phyloP scores from a whole-genome alignment of 2,888 invertebrate genomes.

The Entomobrya proxima region DNA sequence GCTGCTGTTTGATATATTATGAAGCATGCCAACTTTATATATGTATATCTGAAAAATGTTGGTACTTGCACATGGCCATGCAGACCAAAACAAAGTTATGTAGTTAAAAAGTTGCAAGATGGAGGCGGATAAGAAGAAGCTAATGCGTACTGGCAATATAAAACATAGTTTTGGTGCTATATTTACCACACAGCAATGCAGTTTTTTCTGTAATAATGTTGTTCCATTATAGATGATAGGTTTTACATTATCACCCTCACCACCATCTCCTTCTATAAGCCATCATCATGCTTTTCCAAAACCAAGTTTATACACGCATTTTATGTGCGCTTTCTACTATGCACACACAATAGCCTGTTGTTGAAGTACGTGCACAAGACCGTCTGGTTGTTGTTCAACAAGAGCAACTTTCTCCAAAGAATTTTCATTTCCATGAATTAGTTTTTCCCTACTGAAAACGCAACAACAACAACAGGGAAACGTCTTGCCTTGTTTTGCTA shows the following conservation, averaged over 20 bases:
- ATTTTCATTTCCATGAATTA: conserved; percentile 64
- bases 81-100: neutral
- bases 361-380: no score
- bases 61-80: no score
- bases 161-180: no score
- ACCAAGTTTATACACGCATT: no score
- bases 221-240: conserved; percentile 1
- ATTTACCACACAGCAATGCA: neutral
- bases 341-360: neutral
- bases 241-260: conserved; percentile 1
- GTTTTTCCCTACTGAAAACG: conserved; percentile 48
- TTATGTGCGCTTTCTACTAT: no score
- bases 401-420: conserved; percentile 54
- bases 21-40: neutral
- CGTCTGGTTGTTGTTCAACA: neutral
- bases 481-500: conserved; percentile 31
- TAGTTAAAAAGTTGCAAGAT: neutral
- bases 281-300: no score
- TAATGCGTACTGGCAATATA: neutral
- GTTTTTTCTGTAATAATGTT: conserved; percentile 9
- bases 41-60: no score
- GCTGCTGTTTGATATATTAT: no score
- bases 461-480: conserved; percentile 39
- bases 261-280: neutral
- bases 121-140: neutral